phyloP scores from a whole-genome alignment of 2,888 invertebrate genomes.

The Aelia acuminata region DNA sequence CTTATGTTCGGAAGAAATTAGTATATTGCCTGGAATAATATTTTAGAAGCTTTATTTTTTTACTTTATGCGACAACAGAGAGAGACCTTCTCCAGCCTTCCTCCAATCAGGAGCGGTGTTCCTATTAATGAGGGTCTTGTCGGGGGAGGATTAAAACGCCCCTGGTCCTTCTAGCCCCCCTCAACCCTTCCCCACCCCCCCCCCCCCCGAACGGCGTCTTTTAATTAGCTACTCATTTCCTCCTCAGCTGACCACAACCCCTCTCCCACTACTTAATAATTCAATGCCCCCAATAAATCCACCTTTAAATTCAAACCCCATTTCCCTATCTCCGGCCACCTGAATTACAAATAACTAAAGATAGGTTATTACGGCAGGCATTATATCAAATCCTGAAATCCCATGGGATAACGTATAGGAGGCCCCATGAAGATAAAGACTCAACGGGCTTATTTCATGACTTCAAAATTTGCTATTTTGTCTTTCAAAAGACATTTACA shows the following conservation, averaged over 20 bases:
- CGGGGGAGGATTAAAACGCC: not conserved
- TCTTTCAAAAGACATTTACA: too few relatives aligned
- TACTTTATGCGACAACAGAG: not conserved
- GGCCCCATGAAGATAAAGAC: not conserved
- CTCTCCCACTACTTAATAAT: not conserved
- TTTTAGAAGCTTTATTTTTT: not conserved
- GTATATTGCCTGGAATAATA: too few relatives aligned
- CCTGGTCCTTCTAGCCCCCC: not conserved
- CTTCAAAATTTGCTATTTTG: too few relatives aligned
- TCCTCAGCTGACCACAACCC: not conserved
- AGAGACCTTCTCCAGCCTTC: not conserved
- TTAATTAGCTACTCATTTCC: slow-evolving; percentile 43
- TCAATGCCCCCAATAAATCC: slow-evolving; percentile 4
- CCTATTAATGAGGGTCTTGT: slow-evolving; percentile 48
- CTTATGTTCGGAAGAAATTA: too few relatives aligned
- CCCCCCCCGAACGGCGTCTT: not conserved
- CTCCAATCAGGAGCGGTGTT: slow-evolving; percentile 9
- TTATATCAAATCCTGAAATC: not conserved
- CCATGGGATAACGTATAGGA: not conserved
- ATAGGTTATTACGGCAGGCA: not conserved
- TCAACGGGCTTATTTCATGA: too few relatives aligned
- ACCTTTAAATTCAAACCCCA: not conserved
- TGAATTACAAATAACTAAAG: not conserved
- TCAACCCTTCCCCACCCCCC: too few relatives aligned
- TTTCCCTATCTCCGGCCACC: not conserved